phyloP scores from a whole-genome alignment of 2,888 invertebrate species.

The Lasioglossum vierecki region DNA sequence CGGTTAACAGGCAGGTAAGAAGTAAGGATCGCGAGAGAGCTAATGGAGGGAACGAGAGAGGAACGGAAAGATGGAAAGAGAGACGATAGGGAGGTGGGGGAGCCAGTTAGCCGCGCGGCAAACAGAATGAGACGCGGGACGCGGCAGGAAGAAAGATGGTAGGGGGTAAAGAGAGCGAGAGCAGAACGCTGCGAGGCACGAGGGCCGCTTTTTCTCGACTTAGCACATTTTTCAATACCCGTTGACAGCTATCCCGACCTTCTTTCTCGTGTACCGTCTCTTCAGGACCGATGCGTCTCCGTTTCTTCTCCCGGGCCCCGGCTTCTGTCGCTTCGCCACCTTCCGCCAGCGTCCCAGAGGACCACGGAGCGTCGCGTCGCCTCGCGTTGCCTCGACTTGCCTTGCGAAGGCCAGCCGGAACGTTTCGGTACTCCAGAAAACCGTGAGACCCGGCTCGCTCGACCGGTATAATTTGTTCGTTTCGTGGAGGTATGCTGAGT shows the following conservation, averaged over 20 bases:
- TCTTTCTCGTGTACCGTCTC: slow-evolving; percentile 61
- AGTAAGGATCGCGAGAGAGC: slow-evolving; percentile 72
- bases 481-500: slow-evolving; percentile 39
- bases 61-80: neutral
- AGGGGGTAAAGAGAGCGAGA: slow-evolving; percentile 63
- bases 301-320: slow-evolving; percentile 47
- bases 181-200: slow-evolving; percentile 77
- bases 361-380: slow-evolving; percentile 12
- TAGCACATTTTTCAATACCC: slow-evolving; percentile 81
- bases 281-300: slow-evolving; percentile 48
- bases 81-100: slow-evolving; percentile 42
- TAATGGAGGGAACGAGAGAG: slow-evolving; percentile 69
- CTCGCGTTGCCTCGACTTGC: slow-evolving; percentile 18
- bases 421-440: slow-evolving; percentile 59
- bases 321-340: slow-evolving; percentile 62
- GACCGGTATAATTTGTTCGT: slow-evolving; percentile 36
- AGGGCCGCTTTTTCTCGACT: slow-evolving; percentile 79
- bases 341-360: slow-evolving; percentile 53
- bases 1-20: slow-evolving; percentile 79
- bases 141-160: slow-evolving; percentile 62
- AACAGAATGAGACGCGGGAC: slow-evolving; percentile 37
- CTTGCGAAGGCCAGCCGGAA: slow-evolving; percentile 37
- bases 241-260: slow-evolving; percentile 79
- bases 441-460: slow-evolving; percentile 60
- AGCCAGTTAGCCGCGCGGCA: slow-evolving; percentile 45